Evolutionary conservation across 2,797 vertebrate species (phyloP), one percentile per base, ranked within the genome.

Genomic region (Artibeus jamaicensis): DNA sequence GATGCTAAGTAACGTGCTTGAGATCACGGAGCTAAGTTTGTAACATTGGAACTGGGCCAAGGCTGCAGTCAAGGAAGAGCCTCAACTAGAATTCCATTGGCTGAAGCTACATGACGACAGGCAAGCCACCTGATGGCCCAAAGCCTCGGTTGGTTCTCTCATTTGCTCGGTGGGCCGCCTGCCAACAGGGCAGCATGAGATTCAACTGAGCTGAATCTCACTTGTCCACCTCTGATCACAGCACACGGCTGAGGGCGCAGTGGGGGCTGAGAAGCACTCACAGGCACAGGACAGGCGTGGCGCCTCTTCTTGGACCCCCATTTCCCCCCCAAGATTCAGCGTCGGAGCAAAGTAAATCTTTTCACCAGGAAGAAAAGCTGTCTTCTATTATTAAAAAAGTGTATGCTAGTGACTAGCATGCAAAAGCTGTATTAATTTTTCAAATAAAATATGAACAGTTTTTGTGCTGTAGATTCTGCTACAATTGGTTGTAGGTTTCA

Each of bases 161-260:
- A 10, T 16, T 12, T 34, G 86, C 79, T 82, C 6, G 19, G 32
- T 19, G 46, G 26, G 59, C 83, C 29, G 24, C 19, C 19, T 37
- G 18, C 42, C n/a, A 46, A 50, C 15, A 19, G 16, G 55, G n/a
- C 65, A 73, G 78, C 73, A 11, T 16, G 42, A 29, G 67, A 46
- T 16, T 34, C 26, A 39, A 3, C 50, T 34, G 21, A 46, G 67
- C 37, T 4, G 48, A 57, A 34, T 22, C 46, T 7, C 3, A 3
- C 24, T 84, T 71, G 77, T 88, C 65, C 15, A 9, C 32, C 46
- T 90, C 77, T 86, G n/a, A 71, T 48, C 37, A 39, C 70, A 71
- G 50, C 74, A 76, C 1, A 50, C 18, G 78, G 50, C 15, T 0
- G 11, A 24, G 37, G 26, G 70, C 0, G 0, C 5, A n/a, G 34